phyloP scores from a whole-genome alignment of 1,140 invertebrate species.

The Galleria mellonella region DNA sequence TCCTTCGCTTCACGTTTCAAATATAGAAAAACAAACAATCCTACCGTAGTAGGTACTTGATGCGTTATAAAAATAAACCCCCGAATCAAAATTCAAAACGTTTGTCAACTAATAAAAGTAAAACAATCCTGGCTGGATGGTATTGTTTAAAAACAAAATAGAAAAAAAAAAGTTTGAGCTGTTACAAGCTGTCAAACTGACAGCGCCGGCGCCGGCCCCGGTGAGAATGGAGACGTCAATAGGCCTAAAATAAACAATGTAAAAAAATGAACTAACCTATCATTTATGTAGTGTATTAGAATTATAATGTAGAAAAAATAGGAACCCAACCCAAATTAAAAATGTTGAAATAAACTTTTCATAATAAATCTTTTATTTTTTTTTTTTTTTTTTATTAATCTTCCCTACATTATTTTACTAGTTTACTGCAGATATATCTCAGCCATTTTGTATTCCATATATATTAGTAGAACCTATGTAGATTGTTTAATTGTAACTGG shows the following conservation, averaged over 20 bases:
- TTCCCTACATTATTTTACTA: too few relatives aligned
- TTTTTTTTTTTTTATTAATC: too few relatives aligned
- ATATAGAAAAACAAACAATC: background rate
- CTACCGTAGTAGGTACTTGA: background rate
- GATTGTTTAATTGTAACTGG: too few relatives aligned
- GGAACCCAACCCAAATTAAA: too few relatives aligned
- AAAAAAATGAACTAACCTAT: background rate
- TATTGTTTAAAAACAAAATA: constrained; percentile 35
- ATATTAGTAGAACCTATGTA: too few relatives aligned
- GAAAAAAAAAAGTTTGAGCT: constrained; percentile 19
- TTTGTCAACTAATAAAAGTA: constrained; percentile 47
- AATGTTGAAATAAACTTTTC: too few relatives aligned
- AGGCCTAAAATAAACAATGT: constrained; percentile 42
- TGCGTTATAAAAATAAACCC: constrained; percentile 18
- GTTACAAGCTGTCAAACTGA: constrained; percentile 50
- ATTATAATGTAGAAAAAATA: too few relatives aligned
- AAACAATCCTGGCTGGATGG: constrained; percentile 33
- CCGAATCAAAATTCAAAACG: constrained; percentile 19
- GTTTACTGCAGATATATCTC: too few relatives aligned
- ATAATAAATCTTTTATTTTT: too few relatives aligned
- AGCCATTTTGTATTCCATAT: too few relatives aligned
- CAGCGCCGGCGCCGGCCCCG: constrained; percentile 36
- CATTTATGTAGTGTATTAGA: background rate
- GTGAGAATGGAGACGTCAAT: constrained; percentile 32
- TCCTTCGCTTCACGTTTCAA: too few relatives aligned